Base-by-base conservation (phyloP, 2,797 vertebrate genomes). In the Falco novaeseelandiae region DNA sequence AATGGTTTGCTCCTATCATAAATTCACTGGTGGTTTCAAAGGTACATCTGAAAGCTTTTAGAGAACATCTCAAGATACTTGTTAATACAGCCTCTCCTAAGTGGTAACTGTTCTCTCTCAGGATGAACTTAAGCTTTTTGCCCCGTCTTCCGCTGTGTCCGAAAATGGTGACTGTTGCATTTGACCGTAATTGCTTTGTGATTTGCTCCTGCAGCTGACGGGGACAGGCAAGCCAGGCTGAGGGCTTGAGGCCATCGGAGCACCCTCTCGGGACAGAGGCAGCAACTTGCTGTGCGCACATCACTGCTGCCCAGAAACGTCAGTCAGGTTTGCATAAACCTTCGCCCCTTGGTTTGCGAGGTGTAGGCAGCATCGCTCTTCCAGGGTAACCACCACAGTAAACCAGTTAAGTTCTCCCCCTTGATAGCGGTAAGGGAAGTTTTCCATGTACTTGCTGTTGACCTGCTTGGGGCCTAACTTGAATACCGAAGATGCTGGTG, bases 201-300 rank as follows among this genome's bases (percentile, higher is more conserved):
- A 36, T 26, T 54, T 34, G 38, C 67, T 44, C 1, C 30, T 42
- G 59, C 36, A 63, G 48, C 30, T 38, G 55, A 29, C 23, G 51
- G 55, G 55, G 42, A 4, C 7, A 7, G 32, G 44, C 5, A 5
- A 10, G 36, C 23, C 20, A 4, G 78, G 4, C 52, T 12, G n/a
- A 1, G 4, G 34, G 8, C 34, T 10, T 6, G 18, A 3, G 6
- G 34, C 40, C 6, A 0, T 34, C 2, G 10, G 10, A 27, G n/a
- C 58, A 42, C 9, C 16, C 30, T 17, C n/a, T 23, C 12, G 12
- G 59, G 25, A 49, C 61, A 23, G 44, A 8, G 7, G 7, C 4
- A 40, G 18, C 66, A 20, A 14, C 11, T 20, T 46, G 7, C 44
- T 14, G 66, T 7, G 36, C n/a, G 1, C 25, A 3, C 6, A 22